These are phyloP conservation scores for Sinelater perroti DNA, from an alignment of 2,888 invertebrate species.

Conservation along the genomic window DNA sequence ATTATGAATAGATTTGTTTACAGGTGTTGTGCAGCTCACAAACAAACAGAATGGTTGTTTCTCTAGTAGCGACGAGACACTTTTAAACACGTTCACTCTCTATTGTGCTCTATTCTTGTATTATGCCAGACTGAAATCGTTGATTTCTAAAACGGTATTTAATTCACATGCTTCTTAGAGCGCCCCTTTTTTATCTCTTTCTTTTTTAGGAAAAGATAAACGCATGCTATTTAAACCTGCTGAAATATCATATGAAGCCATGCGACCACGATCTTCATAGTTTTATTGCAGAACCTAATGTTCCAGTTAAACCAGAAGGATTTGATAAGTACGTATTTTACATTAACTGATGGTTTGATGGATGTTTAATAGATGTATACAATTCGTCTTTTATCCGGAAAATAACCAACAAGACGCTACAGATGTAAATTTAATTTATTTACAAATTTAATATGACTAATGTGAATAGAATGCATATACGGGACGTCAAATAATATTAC, in stretches of 20 bases:
- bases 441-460: too few relatives aligned
- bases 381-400: too few relatives aligned
- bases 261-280: constrained; percentile 64
- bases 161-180: too few relatives aligned
- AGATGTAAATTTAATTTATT: too few relatives aligned
- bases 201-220: constrained; percentile 30
- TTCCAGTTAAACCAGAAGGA: constrained; percentile 59
- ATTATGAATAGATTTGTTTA: too few relatives aligned
- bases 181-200: background rate
- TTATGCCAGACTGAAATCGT: constrained; percentile 64
- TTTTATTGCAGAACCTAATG: constrained; percentile 59
- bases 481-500: too few relatives aligned
- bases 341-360: too few relatives aligned
- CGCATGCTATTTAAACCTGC: constrained; percentile 48
- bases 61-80: constrained; percentile 63
- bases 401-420: too few relatives aligned
- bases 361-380: too few relatives aligned
- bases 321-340: constrained; percentile 63
- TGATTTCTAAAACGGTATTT: constrained; percentile 62
- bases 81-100: constrained; percentile 66
- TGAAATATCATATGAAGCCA: constrained; percentile 64
- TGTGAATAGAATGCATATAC: too few relatives aligned
- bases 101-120: constrained; percentile 68
- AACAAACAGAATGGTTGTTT: constrained; percentile 66
- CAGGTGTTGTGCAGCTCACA: constrained; percentile 68